Conservation (phyloP, 2,113 vertebrate species). For the Guaruba guarouba region DNA sequence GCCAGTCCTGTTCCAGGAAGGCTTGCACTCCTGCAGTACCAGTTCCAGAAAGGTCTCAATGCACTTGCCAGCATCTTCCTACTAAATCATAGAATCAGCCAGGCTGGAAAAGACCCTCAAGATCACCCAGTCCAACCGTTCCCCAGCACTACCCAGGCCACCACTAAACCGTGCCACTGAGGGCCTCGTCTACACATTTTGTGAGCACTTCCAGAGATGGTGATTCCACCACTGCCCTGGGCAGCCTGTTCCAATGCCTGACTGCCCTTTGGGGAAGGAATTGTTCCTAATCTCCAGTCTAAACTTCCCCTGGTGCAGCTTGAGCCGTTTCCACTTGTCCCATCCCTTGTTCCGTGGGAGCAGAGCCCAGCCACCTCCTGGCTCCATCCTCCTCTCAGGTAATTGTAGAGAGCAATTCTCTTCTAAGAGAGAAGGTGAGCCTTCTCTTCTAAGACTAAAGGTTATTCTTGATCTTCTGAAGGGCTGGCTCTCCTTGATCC, state of each 20-base stretch:
- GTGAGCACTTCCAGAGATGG: background rate
- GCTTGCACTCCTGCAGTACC: background rate
- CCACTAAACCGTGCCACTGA: background rate
- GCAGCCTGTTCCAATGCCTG: background rate
- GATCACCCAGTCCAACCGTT: background rate
- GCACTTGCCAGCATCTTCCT: background rate
- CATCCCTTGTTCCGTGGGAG: background rate
- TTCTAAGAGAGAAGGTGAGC: background rate
- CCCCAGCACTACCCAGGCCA: background rate
- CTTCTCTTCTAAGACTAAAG: background rate
- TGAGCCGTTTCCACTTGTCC: background rate
- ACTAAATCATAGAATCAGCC: background rate
- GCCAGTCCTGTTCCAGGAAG: background rate
- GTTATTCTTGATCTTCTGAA: background rate
- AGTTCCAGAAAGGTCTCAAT: slow-evolving; percentile 5
- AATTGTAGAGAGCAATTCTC: background rate
- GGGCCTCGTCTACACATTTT: background rate
- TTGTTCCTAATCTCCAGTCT: background rate
- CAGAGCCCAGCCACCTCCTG: background rate
- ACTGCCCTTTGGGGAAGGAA: background rate
- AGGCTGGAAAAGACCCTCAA: background rate
- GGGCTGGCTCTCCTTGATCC: background rate
- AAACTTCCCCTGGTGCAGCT: background rate
- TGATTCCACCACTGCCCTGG: background rate
- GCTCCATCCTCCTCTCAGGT: background rate